These are phyloP conservation scores for Meloe dianella DNA, from an alignment of 2,888 invertebrate genomes.

Conservation along the genomic window DNA sequence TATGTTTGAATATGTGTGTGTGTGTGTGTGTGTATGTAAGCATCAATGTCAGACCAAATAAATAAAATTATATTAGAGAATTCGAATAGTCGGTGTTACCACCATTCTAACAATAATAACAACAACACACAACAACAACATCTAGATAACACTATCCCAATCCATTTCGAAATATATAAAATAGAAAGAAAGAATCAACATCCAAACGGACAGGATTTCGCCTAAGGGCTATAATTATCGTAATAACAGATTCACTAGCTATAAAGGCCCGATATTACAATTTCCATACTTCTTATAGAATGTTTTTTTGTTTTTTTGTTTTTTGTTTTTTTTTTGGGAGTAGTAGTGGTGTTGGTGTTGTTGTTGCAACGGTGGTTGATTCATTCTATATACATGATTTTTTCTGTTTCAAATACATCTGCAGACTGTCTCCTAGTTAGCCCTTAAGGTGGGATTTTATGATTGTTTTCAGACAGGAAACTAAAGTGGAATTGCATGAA, in stretches of 20 bases:
- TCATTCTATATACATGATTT: not conserved
- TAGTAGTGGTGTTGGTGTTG: not conserved
- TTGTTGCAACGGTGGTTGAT: not conserved
- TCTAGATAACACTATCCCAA: conserved; percentile 1
- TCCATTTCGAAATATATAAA: not conserved
- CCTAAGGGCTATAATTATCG: conserved; percentile 57
- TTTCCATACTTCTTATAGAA: conserved; percentile 49
- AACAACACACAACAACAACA: not conserved
- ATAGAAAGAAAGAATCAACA: conserved; percentile 34
- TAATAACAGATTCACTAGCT: conserved; percentile 58
- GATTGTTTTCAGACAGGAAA: not conserved
- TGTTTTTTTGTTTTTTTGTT: conserved; percentile 25
- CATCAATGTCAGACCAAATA: conserved; percentile 25
- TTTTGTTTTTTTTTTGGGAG: too few species aligned
- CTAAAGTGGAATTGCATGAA: not conserved
- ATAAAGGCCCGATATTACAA: conserved; percentile 52
- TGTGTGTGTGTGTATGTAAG: conserved; percentile 3
- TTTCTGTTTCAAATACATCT: not conserved
- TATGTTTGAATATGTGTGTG: not conserved
- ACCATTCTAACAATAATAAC: conserved; percentile 12
- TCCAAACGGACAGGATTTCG: conserved; percentile 53
- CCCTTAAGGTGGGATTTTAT: not conserved
- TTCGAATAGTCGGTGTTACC: conserved; percentile 26
- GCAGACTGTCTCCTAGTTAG: conserved; percentile 4
- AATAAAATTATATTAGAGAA: conserved; percentile 44